These are phyloP conservation scores for Propsilocerus akamusi DNA, from an alignment of 1,140 invertebrate species.

Conservation along the genomic window DNA sequence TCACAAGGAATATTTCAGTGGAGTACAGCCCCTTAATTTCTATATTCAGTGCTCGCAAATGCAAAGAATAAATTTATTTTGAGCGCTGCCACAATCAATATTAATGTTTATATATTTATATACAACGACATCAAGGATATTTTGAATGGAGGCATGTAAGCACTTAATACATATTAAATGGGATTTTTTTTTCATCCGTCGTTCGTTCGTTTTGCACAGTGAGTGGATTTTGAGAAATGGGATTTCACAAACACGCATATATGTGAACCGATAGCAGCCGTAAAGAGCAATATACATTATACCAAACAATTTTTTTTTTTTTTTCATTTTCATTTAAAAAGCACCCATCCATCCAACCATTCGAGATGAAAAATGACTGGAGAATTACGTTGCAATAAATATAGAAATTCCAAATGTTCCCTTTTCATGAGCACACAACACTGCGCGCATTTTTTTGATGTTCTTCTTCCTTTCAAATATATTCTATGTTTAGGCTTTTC, in stretches of 20 bases:
- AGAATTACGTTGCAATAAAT: not conserved
- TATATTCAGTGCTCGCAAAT: too few species aligned
- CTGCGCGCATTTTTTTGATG: not conserved
- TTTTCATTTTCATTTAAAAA: slow-evolving; percentile 1
- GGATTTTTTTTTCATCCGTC: not conserved
- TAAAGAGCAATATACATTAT: not conserved
- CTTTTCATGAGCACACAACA: not conserved
- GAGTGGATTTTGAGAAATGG: not conserved
- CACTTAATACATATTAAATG: too few species aligned
- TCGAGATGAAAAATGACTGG: slow-evolving; percentile 1
- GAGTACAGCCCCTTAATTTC: too few species aligned
- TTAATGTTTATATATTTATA: too few species aligned
- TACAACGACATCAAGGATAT: too few species aligned
- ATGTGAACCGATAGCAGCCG: not conserved
- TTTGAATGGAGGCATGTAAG: too few species aligned
- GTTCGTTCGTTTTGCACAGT: too few species aligned
- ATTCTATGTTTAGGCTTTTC: too few species aligned
- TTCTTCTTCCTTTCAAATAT: not conserved
- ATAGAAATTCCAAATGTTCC: slow-evolving; percentile 1
- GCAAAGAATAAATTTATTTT: too few species aligned
- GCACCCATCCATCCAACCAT: not conserved
- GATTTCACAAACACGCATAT: not conserved
- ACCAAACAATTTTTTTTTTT: too few species aligned
- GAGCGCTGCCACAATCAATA: too few species aligned
- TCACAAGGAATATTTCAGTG: too few species aligned